phyloP scores from a whole-genome alignment of 1,140 invertebrate genomes.

The Dolichoris vasculosae region DNA sequence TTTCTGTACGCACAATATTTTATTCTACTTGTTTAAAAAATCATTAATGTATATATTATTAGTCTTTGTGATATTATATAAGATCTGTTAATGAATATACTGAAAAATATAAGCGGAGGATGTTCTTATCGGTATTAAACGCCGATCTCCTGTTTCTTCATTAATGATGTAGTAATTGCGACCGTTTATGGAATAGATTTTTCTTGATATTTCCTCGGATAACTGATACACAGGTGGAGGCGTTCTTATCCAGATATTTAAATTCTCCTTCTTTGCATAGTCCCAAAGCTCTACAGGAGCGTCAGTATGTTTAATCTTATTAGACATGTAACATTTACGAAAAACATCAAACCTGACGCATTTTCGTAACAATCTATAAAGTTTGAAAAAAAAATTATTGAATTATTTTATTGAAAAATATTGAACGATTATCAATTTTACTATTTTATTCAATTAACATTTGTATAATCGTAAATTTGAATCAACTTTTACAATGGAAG shows the following conservation, averaged over 20 bases:
- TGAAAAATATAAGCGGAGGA: slow-evolving; percentile 85
- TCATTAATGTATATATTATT: not conserved
- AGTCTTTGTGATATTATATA: not conserved
- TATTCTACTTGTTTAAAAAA: too few species aligned
- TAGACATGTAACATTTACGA: not conserved
- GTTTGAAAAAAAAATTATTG: not conserved
- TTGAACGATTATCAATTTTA: too few species aligned
- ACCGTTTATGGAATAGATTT: slow-evolving; percentile 78
- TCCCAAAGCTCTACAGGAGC: not conserved
- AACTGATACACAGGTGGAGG: slow-evolving; percentile 53
- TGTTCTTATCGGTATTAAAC: slow-evolving; percentile 81
- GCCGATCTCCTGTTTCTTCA: slow-evolving; percentile 76
- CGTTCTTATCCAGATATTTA: slow-evolving; percentile 49
- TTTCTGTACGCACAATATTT: too few species aligned
- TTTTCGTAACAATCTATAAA: not conserved
- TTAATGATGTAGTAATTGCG: slow-evolving; percentile 82
- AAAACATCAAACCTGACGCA: not conserved
- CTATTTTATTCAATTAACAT: too few species aligned
- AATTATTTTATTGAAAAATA: too few species aligned
- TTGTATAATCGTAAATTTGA: too few species aligned
- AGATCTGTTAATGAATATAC: slow-evolving; percentile 61
- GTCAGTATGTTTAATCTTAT: not conserved
- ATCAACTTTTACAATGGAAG: too few species aligned
- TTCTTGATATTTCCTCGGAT: slow-evolving; percentile 17
- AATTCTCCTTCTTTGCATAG: slow-evolving; percentile 28